Evolutionary conservation across 2,113 vertebrate genomes (phyloP), one percentile per base, ranked within the genome.

Genomic region (Steatornis caripensis): DNA sequence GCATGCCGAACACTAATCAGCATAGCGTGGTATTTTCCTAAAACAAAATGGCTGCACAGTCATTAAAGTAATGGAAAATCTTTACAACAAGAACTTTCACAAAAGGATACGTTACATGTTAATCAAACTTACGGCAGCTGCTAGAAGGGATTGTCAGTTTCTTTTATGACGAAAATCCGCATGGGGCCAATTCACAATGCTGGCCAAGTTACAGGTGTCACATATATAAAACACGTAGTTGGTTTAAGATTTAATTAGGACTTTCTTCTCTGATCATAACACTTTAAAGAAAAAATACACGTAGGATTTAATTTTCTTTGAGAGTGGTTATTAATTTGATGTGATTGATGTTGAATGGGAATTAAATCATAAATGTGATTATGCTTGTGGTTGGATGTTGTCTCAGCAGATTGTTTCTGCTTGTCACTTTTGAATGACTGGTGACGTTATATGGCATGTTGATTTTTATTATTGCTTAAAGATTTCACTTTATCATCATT

Each of bases 401-500:
- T 87, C 94, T 68, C 84, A 93, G 97, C 91, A 95, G 97, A 93
- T 97, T 98, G 97, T 96, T 97, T 97, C 96, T 91, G 94, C 96
- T 88, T 97, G 96, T 98, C 98, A 97, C 79, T 96, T 97, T 94
- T 96, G 97, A 98, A 88, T 95, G 97, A 97, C 97, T 95, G 91
- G 95, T 96, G 93, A 83, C 5, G 6, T 91, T 94, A 95, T 97
- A 94, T 87, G 74, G 95, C 95, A 95, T 97, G 96, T 91, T 97
- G 95, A 97, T 97, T 98, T 91, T 97, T 97, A 97, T 95, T 97
- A 97, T 96, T 97, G 95, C 96, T 95, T 97, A 98, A 98, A 97
- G 97, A 97, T 98, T 97, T 97, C 98, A 97, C 97, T 98, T 98
- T 95, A 98, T 98, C 98, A 98, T 98, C 96, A 87, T 98, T 97